Evolutionary conservation across 2,888 invertebrate species (phyloP).

Genomic region (Tuta absoluta): DNA sequence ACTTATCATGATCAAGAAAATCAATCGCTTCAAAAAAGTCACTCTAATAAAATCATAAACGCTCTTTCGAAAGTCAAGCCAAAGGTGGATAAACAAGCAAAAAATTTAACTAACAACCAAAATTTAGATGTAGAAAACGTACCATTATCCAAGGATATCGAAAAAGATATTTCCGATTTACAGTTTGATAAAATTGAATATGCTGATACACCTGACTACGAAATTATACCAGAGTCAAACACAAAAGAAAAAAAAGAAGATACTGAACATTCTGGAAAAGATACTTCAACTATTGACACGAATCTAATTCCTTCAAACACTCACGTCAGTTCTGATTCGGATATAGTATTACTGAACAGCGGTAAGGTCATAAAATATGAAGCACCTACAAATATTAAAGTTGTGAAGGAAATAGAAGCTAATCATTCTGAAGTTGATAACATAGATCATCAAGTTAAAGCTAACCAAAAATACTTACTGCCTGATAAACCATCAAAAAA

Average conservation of each 20-base stretch:
- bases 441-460: neutral
- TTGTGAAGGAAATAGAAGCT: neutral
- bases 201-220: neutral
- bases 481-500: neutral
- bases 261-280: neutral
- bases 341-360: neutral
- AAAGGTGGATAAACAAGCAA: neutral
- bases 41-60: neutral
- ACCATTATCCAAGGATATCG: neutral
- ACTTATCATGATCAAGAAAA: neutral
- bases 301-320: neutral
- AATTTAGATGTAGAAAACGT: neutral
- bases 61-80: neutral
- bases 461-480: neutral
- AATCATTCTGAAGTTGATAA: neutral
- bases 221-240: neutral
- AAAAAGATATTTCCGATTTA: neutral
- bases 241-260: neutral
- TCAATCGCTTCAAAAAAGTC: no score
- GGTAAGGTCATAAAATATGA: neutral
- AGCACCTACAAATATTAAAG: constrained; percentile 3
- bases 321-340: neutral
- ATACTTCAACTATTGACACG: neutral
- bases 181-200: neutral
- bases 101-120: neutral